These are phyloP conservation scores for Physocephala rufipes DNA, from an alignment of 2,888 invertebrate genomes.

Conservation along the genomic window DNA sequence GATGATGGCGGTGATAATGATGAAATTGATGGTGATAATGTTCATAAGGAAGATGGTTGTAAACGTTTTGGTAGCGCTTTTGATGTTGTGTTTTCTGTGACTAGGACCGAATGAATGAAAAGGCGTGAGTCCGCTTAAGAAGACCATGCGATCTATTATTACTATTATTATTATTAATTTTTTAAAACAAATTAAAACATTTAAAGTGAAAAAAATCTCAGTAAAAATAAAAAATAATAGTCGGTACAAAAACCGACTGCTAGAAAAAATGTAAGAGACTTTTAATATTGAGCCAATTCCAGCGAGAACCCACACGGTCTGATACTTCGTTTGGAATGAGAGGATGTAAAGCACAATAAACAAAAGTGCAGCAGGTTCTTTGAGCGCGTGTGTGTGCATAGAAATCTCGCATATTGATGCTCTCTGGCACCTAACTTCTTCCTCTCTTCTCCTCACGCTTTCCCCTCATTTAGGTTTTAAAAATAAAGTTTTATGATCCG, in stretches of 20 bases:
- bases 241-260: constrained; percentile 34
- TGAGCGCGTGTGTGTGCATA: too few species aligned
- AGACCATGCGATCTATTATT: background rate
- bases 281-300: too few species aligned
- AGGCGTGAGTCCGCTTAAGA: background rate
- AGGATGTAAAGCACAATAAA: too few species aligned
- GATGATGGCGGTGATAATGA: constrained; percentile 16
- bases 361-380: too few species aligned
- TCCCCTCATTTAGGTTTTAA: too few species aligned
- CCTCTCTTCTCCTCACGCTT: too few species aligned
- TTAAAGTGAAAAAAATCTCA: constrained; percentile 55
- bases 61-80: constrained; percentile 6
- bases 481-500: too few species aligned
- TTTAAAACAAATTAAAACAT: constrained; percentile 60
- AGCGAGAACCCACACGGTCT: too few species aligned
- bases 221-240: constrained; percentile 30
- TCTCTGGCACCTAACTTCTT: too few species aligned
- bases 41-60: constrained; percentile 14
- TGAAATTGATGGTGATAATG: constrained; percentile 15
- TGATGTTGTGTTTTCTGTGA: constrained; percentile 24
- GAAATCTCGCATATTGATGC: too few species aligned
- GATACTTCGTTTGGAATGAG: too few species aligned
- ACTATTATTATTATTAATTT: background rate
- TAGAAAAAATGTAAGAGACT: constrained; percentile 42
- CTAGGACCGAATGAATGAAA: background rate